Conservation (phyloP, 2,888 invertebrate genomes). For the Drosophila rubida region DNA sequence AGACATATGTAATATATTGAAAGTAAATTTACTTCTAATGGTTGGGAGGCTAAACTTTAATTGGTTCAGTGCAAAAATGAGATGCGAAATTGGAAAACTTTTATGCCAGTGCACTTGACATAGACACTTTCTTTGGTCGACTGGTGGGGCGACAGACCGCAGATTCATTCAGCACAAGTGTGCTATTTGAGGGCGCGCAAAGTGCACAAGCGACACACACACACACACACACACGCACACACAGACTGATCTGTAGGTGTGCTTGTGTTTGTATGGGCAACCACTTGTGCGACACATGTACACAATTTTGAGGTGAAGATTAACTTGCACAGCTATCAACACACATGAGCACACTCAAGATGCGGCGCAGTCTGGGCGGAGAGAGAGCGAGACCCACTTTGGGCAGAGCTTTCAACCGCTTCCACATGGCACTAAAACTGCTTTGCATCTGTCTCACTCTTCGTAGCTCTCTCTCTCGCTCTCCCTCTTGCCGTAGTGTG, state of each 20-base stretch:
- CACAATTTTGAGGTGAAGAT: slow-evolving; percentile 62
- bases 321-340: slow-evolving; percentile 40
- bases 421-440: slow-evolving; percentile 50
- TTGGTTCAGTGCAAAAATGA: neutral
- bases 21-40: too few relatives aligned
- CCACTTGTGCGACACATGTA: slow-evolving; percentile 46
- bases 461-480: too few relatives aligned
- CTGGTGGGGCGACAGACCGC: neutral
- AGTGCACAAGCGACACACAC: slow-evolving; percentile 3
- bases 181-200: slow-evolving; percentile 6
- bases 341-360: slow-evolving; percentile 18
- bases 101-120: neutral
- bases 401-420: slow-evolving; percentile 33
- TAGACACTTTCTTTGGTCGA: neutral
- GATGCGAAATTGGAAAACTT: neutral
- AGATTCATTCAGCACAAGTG: slow-evolving; percentile 9
- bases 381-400: slow-evolving; percentile 1
- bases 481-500: slow-evolving; percentile 14
- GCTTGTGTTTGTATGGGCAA: too few relatives aligned
- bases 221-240: neutral
- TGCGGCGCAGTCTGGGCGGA: neutral
- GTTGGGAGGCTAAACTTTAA: neutral
- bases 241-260: too few relatives aligned
- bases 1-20: too few relatives aligned
- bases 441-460: slow-evolving; percentile 35